These are phyloP conservation scores for Propsilocerus akamusi DNA, from an alignment of 1,140 invertebrate genomes.

Conservation along the genomic window DNA sequence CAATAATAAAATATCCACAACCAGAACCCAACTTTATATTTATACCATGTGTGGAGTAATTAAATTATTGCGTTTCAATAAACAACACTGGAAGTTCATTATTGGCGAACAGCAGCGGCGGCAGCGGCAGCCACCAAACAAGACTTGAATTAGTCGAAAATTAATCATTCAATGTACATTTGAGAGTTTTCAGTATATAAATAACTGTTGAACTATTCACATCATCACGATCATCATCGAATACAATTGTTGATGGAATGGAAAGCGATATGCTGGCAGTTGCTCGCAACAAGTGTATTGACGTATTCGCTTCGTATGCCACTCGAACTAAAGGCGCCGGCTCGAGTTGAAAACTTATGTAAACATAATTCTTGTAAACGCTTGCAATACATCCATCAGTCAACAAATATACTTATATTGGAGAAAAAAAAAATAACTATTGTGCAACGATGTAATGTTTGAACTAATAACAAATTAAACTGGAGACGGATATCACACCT, in stretches of 20 bases:
- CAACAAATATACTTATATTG: no score
- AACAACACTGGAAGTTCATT: constrained; percentile 1
- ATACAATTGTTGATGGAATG: not conserved
- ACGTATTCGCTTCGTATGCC: not conserved
- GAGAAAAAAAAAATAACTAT: no score
- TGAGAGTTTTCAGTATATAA: not conserved
- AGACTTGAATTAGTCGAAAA: not conserved
- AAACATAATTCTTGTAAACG: constrained; percentile 4
- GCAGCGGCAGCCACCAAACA: not conserved
- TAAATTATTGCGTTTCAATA: constrained; percentile 4
- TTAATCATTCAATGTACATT: not conserved
- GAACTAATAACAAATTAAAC: no score
- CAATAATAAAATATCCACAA: no score
- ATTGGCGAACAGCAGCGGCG: not conserved
- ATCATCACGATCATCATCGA: no score
- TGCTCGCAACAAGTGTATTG: not conserved
- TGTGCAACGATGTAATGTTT: no score
- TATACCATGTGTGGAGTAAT: constrained; percentile 1
- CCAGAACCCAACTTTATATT: no score
- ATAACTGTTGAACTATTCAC: not conserved
- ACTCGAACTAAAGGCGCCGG: not conserved
- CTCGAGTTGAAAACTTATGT: not conserved
- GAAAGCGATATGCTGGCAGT: not conserved
- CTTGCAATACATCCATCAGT: no score
- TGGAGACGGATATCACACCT: no score